Evolutionary conservation across 2,113 vertebrate genomes (phyloP).

Genomic region (Mohoua ochrocephala): DNA sequence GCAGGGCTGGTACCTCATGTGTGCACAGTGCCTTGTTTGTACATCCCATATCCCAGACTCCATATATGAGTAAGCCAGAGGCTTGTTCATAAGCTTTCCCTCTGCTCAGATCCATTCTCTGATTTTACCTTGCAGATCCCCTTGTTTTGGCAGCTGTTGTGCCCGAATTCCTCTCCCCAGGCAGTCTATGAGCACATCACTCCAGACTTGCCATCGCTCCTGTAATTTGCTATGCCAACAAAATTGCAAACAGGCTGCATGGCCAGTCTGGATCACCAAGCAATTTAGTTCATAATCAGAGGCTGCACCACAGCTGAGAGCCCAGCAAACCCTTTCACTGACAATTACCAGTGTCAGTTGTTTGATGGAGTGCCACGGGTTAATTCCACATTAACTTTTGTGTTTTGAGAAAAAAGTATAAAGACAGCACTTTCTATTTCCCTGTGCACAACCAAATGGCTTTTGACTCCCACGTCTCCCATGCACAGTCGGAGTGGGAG

Average conservation of each 20-base stretch:
- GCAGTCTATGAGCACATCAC: neutral
- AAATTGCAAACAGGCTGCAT: neutral
- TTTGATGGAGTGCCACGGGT: neutral
- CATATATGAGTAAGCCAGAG: neutral
- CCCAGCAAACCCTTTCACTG: neutral
- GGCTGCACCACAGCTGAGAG: neutral
- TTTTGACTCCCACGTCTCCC: neutral
- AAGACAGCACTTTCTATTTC: neutral
- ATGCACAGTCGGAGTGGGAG: fast-evolving
- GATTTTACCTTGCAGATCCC: neutral
- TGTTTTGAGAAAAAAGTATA: neutral
- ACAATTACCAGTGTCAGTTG: neutral
- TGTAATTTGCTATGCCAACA: neutral
- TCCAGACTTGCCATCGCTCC: neutral
- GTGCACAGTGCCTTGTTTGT: neutral
- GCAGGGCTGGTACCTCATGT: neutral
- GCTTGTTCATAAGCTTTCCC: neutral
- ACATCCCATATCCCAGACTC: neutral
- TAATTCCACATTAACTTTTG: neutral
- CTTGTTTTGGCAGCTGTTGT: neutral
- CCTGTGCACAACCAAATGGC: neutral
- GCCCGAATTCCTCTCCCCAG: neutral
- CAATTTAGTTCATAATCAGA: neutral
- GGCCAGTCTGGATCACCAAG: neutral
- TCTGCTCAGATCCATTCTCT: neutral